Evolutionary conservation across 2,113 vertebrate genomes (phyloP).

Genomic region (Scopus umbretta): DNA sequence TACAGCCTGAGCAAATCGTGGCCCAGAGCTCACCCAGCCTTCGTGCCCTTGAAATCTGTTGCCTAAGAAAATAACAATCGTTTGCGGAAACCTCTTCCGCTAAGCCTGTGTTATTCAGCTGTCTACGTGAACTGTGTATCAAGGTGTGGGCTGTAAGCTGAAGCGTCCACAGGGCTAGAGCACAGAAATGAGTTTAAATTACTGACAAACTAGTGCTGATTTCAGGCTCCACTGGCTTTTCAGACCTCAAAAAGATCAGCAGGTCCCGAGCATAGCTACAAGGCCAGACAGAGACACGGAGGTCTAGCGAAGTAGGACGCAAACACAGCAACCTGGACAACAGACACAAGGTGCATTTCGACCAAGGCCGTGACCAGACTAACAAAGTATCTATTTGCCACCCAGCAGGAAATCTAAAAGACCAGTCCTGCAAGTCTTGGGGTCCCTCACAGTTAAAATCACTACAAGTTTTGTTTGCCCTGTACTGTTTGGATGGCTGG

Average conservation of each 20-base stretch:
- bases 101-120: not conserved
- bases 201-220: not conserved
- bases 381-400: not conserved
- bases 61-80: not conserved
- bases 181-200: not conserved
- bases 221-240: not conserved
- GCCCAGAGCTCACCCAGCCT: not conserved
- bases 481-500: not conserved
- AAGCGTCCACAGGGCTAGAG: not conserved
- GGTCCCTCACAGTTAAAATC: not conserved
- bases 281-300: not conserved
- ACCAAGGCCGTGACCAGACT: not conserved
- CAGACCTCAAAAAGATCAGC: not conserved
- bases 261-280: not conserved
- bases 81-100: not conserved
- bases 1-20: not conserved
- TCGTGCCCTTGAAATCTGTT: not conserved
- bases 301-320: not conserved
- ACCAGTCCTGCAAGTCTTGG: not conserved
- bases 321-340: not conserved
- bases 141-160: not conserved
- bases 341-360: not conserved
- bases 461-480: not conserved
- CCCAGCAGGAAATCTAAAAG: not conserved
- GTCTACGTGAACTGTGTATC: not conserved